Base-by-base conservation (phyloP, 2,113 vertebrate genomes). In the Paratilapia polleni region DNA sequence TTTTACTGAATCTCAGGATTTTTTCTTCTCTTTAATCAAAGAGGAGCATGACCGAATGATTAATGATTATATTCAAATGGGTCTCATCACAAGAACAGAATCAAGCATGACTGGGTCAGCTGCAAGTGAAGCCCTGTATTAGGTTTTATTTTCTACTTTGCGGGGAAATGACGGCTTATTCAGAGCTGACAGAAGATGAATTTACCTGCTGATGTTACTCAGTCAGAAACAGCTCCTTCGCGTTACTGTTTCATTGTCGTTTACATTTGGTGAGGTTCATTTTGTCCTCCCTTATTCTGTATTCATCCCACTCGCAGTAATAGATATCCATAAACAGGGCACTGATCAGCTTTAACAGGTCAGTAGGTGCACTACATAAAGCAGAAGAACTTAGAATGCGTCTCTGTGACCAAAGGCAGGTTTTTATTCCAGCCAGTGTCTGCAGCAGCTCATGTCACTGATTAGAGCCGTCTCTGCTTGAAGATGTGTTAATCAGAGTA, bases 361-460 rank as follows among this genome's bases (percentile, higher is more conserved):
- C 38, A 13, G 20, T 41, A 0, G 14, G 36, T 64, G 36, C 20
- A 68, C 14, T 0, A 47, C 0, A 19, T 26, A 26, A 17, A 47
- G 22, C 14, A 19, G 38, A 4, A 6, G 43, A 24, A 36, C 38
- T 43, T 26, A 15, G 63, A 43, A 47, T 24, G 17, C n/a, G 43
- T 68, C 26, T 68, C 63, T 47, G 63, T 68, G 38, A 68, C n/a
- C n/a, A 13, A 24, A 66, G 43, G 22, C 24, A 47, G 64, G 4
- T 22, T 24, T 66, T 24, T 14, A 66, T 13, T 24, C 38, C 22
- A 11, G 22, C 41, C 5, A 0, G n/a, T n/a, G 13, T 10, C n/a
- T 3, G 38, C 38, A 43, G 63, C 8, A 11, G 64, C 64, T 20
- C 0, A 0, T 22, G 5, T 70, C 5, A 9, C 47, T 43, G 0